phyloP scores from a whole-genome alignment of 2,113 vertebrate genomes.

The Paralichthys olivaceus region DNA sequence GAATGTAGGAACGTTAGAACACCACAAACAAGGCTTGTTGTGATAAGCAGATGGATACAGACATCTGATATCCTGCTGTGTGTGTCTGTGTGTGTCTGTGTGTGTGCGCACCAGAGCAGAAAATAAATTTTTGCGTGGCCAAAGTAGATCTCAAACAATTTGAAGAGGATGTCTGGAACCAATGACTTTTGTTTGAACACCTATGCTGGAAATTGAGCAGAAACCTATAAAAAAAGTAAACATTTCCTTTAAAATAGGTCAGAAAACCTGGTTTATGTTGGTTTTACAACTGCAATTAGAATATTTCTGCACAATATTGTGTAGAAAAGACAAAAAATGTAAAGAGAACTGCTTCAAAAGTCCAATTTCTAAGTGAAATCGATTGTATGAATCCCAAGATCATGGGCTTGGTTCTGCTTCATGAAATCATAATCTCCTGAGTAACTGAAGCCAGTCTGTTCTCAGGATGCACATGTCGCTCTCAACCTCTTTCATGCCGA shows the following conservation, averaged over 20 bases:
- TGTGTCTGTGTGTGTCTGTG: constrained; percentile 12
- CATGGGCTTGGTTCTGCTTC: no score
- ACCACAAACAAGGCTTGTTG: constrained; percentile 47
- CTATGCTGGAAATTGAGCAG: not conserved
- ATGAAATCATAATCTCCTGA: no score
- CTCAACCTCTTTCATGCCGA: not conserved
- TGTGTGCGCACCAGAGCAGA: not conserved
- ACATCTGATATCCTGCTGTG: constrained; percentile 55
- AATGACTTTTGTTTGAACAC: not conserved
- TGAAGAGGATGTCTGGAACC: not conserved
- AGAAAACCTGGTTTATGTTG: no score
- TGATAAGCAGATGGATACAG: constrained; percentile 49
- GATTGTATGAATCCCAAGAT: no score
- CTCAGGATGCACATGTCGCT: not conserved
- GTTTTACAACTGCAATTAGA: no score
- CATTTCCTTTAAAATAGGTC: not conserved
- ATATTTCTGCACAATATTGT: no score
- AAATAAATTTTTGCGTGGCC: constrained; percentile 1
- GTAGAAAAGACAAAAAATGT: no score
- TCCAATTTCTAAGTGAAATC: no score
- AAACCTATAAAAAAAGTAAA: not conserved
- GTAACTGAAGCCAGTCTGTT: not conserved
- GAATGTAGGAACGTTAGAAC: constrained; percentile 14
- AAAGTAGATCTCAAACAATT: not conserved
- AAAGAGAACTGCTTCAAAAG: no score